Evolutionary conservation across 2,888 invertebrate species (phyloP).

Genomic region (Brenthis hecate): DNA sequence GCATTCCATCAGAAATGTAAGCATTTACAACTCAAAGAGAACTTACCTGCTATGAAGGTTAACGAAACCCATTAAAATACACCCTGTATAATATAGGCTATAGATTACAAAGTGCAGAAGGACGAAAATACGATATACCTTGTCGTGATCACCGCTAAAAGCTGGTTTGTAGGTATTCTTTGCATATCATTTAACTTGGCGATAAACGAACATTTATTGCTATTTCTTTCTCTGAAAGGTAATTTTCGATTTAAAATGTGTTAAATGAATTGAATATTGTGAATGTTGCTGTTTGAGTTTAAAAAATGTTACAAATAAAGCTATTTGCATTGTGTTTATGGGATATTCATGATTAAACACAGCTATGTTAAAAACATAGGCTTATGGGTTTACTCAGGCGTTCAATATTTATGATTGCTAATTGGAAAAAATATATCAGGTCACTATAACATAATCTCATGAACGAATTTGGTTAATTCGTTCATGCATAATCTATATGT

Average conservation of each 20-base stretch:
- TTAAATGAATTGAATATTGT: background rate
- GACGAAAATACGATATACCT: slow-evolving; percentile 12
- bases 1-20: background rate
- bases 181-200: slow-evolving; percentile 38
- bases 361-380: too few species aligned
- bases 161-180: slow-evolving; percentile 15
- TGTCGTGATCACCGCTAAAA: slow-evolving; percentile 4
- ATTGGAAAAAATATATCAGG: too few species aligned
- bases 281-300: too few species aligned
- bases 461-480: too few species aligned
- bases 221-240: slow-evolving; percentile 13
- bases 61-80: slow-evolving; percentile 44
- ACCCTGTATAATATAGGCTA: slow-evolving; percentile 3
- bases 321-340: too few species aligned
- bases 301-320: too few species aligned
- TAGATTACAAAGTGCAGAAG: slow-evolving; percentile 23
- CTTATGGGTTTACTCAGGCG: too few species aligned
- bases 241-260: slow-evolving; percentile 4
- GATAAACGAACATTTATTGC: slow-evolving; percentile 37
- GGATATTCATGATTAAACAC: too few species aligned
- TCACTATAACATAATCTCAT: too few species aligned
- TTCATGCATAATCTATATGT: too few species aligned
- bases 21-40: slow-evolving; percentile 44
- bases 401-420: too few species aligned
- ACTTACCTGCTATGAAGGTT: slow-evolving; percentile 34